Evolutionary conservation across 2,888 invertebrate genomes (phyloP).

Genomic region (Coleophora deauratella): DNA sequence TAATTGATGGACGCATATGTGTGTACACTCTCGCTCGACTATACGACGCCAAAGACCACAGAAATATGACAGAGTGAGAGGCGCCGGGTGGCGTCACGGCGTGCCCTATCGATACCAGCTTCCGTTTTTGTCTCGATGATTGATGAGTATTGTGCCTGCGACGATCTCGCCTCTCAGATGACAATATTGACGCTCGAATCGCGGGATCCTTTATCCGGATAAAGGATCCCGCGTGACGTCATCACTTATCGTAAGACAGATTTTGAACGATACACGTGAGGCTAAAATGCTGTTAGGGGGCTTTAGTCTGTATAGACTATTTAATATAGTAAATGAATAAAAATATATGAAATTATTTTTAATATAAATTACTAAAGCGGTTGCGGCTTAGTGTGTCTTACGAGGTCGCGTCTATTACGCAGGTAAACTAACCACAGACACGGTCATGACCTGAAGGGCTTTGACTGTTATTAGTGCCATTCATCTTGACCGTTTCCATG

Average conservation of each 20-base stretch:
- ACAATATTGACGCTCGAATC: constrained; percentile 35
- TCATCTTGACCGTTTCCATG: too few relatives aligned
- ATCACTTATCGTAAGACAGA: constrained; percentile 7
- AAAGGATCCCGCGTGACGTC: constrained; percentile 18
- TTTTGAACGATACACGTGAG: background rate
- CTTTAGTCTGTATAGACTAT: background rate
- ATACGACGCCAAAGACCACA: constrained; percentile 4
- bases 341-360: background rate
- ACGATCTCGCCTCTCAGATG: constrained; percentile 29
- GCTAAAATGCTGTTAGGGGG: too few relatives aligned
- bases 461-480: too few relatives aligned
- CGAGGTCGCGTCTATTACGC: too few relatives aligned
- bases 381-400: too few relatives aligned
- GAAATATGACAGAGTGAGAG: constrained; percentile 43
- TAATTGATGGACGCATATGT: too few relatives aligned
- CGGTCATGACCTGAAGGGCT: too few relatives aligned
- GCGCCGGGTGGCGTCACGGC: constrained; percentile 39
- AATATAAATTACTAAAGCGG: constrained; percentile 2
- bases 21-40: too few relatives aligned
- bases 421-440: too few relatives aligned
- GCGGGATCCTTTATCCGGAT: constrained; percentile 24
- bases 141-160: constrained; percentile 42
- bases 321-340: background rate
- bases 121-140: constrained; percentile 57
- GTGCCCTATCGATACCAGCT: constrained; percentile 46